Percentiles rank a stretch among this genome's conserved stretches.
phyloP scores from a whole-genome alignment of 2,113 vertebrate genomes.

The Melanotaenia duboulayi region DNA sequence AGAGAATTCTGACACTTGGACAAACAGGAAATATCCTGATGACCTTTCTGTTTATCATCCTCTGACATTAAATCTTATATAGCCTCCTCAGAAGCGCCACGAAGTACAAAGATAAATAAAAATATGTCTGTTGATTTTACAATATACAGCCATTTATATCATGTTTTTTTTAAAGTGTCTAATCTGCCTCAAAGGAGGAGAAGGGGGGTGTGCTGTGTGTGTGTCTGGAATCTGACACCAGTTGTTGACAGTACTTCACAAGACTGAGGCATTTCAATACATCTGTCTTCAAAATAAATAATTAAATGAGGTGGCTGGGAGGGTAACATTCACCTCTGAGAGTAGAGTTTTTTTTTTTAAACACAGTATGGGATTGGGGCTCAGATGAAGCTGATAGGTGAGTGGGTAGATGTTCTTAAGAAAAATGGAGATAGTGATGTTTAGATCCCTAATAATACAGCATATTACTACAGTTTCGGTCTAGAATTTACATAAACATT shows the following conservation, averaged over 20 bases:
- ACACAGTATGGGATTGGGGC: neutral
- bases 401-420: neutral
- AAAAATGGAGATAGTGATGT: too few species aligned
- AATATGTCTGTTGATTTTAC: neutral
- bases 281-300: neutral
- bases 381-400: neutral
- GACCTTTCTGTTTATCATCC: too few species aligned
- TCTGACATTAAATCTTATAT: neutral
- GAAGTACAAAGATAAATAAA: neutral
- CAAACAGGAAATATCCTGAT: too few species aligned
- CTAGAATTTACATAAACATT: too few species aligned
- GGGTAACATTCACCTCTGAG: constrained; percentile 4
- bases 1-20: too few species aligned
- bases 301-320: constrained; percentile 7
- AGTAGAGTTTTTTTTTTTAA: constrained; percentile 28
- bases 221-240: neutral
- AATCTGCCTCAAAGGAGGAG: constrained; percentile 19
- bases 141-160: neutral
- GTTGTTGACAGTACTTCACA: constrained; percentile 15
- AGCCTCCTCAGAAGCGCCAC: neutral
- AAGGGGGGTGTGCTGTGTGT: neutral
- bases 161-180: neutral
- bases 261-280: constrained; percentile 21
- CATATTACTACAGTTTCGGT: too few species aligned
- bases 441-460: too few species aligned